Conservation (phyloP, 2,797 vertebrate genomes). For the Craterocephalus amniculus region DNA sequence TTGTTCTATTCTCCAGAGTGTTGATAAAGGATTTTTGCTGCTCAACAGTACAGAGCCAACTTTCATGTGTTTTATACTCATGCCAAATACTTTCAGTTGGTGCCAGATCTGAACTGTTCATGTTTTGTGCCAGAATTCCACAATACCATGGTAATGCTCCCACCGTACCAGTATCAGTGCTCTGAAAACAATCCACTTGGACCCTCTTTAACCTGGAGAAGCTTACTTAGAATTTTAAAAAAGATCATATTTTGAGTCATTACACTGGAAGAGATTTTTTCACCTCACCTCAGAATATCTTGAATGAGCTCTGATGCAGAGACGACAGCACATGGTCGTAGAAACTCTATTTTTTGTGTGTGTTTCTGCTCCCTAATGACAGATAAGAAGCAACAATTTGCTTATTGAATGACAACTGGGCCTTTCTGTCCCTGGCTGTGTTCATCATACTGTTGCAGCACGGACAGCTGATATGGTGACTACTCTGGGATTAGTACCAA, state of each 20-base stretch:
- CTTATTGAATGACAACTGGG: conserved; percentile 62
- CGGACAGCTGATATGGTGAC: conserved; percentile 69
- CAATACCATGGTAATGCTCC: not conserved
- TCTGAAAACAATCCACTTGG: not conserved
- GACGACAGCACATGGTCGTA: not conserved
- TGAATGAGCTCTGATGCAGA: too few species aligned
- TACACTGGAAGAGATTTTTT: too few species aligned
- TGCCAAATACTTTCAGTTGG: not conserved
- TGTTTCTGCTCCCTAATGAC: not conserved
- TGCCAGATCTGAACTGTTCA: not conserved
- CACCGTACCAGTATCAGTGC: not conserved
- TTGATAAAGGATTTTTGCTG: not conserved
- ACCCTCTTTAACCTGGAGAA: not conserved
- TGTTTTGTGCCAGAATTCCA: not conserved
- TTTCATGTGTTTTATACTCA: not conserved
- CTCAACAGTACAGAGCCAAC: not conserved
- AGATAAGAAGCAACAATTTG: conserved; percentile 21
- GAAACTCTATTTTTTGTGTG: not conserved
- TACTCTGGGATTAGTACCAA: conserved; percentile 47
- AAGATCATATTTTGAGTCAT: not conserved
- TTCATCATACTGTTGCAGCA: conserved; percentile 63
- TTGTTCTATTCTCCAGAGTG: conserved; percentile 22
- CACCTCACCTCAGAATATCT: too few species aligned
- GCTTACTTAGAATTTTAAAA: not conserved
- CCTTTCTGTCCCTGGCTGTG: conserved; percentile 62